phyloP scores from a whole-genome alignment of 2,113 vertebrate genomes.

The Grammatotria lemairii region DNA sequence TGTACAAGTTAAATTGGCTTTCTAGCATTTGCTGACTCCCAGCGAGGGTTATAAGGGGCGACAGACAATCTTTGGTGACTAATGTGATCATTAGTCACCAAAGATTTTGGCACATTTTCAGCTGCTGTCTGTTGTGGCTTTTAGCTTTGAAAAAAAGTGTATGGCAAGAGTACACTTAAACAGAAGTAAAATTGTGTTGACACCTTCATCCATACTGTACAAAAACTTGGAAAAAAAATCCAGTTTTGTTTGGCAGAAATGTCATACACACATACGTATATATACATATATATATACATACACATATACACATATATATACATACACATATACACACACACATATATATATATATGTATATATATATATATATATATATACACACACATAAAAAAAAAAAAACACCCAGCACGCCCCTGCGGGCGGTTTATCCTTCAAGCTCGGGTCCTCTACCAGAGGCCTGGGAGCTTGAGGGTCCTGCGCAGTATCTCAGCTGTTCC shows the following conservation, averaged over 20 bases:
- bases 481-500: no score
- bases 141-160: neutral
- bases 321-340: fast-evolving
- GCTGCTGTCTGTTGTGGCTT: neutral
- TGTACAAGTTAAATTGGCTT: neutral
- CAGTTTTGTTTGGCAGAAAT: neutral
- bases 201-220: neutral
- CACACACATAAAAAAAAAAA: fast-evolving
- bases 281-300: no score
- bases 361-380: fast-evolving
- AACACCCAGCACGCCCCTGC: no score
- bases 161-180: neutral
- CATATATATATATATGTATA: fast-evolving
- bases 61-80: constrained; percentile 25
- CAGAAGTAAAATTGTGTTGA: neutral
- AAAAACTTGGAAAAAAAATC: neutral
- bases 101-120: constrained; percentile 19
- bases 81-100: constrained; percentile 20
- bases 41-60: constrained; percentile 7
- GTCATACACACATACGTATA: neutral
- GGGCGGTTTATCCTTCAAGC: no score
- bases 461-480: no score
- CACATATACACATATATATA: fast-evolving
- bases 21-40: constrained; percentile 21
- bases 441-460: no score